Percentiles rank a stretch among this genome's conserved stretches.
Conservation (phyloP, 23 tunicate genomes). For the Diplosoma virens region DNA sequence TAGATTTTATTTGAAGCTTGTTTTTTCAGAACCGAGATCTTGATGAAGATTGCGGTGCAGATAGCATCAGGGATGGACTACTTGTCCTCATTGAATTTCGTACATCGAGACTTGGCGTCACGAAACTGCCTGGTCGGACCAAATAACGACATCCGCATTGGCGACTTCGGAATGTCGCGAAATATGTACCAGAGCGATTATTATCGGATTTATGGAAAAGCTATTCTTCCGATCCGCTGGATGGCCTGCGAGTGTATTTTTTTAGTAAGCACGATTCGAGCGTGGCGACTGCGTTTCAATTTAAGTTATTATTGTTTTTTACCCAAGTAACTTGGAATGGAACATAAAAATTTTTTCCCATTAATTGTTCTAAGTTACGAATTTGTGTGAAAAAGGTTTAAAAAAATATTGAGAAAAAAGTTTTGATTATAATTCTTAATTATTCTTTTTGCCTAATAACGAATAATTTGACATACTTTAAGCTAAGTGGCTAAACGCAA, state of each 20-base stretch:
- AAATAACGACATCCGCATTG: constrained; percentile 58
- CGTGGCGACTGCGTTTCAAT: too few species aligned
- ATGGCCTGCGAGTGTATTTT: constrained; percentile 89
- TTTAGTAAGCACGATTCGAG: constrained; percentile 51
- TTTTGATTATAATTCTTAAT: too few species aligned
- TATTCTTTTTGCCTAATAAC: too few species aligned
- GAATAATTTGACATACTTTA: too few species aligned
- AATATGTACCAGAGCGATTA: constrained; percentile 95
- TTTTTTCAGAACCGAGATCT: constrained; percentile 31
- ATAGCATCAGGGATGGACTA: constrained; percentile 85
- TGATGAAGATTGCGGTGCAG: constrained; percentile 61
- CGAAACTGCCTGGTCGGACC: constrained; percentile 84
- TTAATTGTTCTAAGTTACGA: too few species aligned
- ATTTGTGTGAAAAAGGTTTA: too few species aligned
- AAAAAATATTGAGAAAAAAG: too few species aligned
- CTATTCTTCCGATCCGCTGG: constrained; percentile 92
- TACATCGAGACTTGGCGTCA: constrained; percentile 95
- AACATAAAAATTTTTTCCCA: too few species aligned
- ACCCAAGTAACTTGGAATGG: too few species aligned
- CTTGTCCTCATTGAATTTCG: constrained; percentile 77
- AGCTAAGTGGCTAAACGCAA: too few species aligned
- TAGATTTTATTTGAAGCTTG: not conserved
- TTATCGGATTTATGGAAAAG: constrained; percentile 79
- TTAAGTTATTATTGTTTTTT: too few species aligned
- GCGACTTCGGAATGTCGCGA: constrained; percentile 95